phyloP scores from a whole-genome alignment of 2,797 vertebrate genomes.

The Catostomus latipinnis region DNA sequence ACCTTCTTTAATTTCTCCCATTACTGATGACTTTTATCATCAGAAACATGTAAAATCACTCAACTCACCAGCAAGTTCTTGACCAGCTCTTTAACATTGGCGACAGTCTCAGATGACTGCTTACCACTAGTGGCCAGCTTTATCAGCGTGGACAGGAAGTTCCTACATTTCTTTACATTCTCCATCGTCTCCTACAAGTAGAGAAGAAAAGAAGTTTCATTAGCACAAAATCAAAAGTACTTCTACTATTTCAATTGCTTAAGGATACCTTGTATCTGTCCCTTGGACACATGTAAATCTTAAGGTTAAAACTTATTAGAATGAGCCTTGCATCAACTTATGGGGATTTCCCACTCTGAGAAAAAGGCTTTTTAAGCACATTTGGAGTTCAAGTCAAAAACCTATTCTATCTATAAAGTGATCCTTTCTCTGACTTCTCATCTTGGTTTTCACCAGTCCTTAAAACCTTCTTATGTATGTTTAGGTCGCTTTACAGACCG shows the following conservation, averaged over 20 bases:
- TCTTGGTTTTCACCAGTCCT: background rate
- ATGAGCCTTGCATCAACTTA: background rate
- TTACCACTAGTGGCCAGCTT: constrained; percentile 96
- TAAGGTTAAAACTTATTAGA: constrained; percentile 7
- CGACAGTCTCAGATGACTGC: constrained; percentile 92
- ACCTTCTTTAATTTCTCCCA: background rate
- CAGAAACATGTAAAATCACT: background rate
- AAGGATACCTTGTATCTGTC: background rate
- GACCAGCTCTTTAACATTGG: constrained; percentile 93
- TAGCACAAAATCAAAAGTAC: background rate
- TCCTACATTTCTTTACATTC: constrained; percentile 99
- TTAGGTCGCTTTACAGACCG: constrained; percentile 14
- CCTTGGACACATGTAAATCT: background rate
- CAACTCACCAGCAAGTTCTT: constrained; percentile 92
- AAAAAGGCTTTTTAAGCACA: background rate
- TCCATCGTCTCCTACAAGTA: constrained; percentile 92
- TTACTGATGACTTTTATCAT: background rate
- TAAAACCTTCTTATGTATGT: background rate
- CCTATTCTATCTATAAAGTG: background rate
- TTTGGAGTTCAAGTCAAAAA: constrained; percentile 1
- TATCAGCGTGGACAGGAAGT: constrained; percentile 96
- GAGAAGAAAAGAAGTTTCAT: constrained; percentile 9
- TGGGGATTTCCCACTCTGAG: constrained; percentile 23
- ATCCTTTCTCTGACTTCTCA: background rate
- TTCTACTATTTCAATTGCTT: background rate